Conservation (phyloP, 2,113 vertebrate species). For the Calyptommatus sinebrachiatus region DNA sequence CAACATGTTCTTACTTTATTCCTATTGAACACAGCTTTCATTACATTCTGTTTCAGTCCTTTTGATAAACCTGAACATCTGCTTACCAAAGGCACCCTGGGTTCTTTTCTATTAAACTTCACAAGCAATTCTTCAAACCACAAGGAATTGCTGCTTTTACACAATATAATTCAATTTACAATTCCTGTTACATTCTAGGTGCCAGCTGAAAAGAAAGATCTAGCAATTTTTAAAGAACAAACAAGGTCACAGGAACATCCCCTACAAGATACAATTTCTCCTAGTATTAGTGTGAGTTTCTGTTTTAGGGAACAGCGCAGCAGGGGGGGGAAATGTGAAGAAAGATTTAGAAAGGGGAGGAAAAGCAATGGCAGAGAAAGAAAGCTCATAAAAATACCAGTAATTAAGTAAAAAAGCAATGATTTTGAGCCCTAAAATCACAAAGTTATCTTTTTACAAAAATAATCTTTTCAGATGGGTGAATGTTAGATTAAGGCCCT, state of each 20-base stretch:
- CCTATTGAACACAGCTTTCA: background rate
- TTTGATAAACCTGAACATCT: slow-evolving; percentile 15
- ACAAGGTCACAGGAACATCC: background rate
- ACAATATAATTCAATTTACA: slow-evolving; percentile 13
- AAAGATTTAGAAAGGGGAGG: background rate
- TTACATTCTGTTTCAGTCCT: background rate
- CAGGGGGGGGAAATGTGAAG: background rate
- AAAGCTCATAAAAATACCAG: background rate
- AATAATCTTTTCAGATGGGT: no score
- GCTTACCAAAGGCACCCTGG: slow-evolving; percentile 9
- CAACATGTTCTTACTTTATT: background rate
- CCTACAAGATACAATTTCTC: background rate
- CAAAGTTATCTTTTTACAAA: no score
- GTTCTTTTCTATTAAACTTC: slow-evolving; percentile 1
- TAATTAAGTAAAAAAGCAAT: background rate
- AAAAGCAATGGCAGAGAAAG: background rate
- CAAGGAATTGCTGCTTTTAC: slow-evolving; percentile 20
- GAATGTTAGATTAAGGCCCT: no score
- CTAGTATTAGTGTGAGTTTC: background rate
- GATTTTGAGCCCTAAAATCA: background rate
- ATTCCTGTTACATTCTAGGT: slow-evolving; percentile 12
- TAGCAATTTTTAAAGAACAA: background rate
- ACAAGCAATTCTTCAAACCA: slow-evolving; percentile 22
- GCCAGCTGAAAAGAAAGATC: slow-evolving; percentile 5
- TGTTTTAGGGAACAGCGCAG: background rate